Evolutionary conservation across 2,888 invertebrate genomes (phyloP).

Genomic region (Myopa testacea): DNA sequence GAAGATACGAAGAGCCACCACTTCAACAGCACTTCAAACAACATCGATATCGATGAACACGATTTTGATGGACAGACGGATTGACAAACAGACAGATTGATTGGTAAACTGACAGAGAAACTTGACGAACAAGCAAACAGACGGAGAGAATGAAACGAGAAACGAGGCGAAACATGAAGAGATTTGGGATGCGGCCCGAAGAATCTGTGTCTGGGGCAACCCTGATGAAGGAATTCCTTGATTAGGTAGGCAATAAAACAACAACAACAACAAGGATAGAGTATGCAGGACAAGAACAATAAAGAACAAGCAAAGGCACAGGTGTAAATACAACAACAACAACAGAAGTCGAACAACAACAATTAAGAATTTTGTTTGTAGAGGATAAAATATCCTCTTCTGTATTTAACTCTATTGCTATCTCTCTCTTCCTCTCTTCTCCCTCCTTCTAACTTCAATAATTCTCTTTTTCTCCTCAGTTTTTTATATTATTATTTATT

Average conservation of each 20-base stretch:
- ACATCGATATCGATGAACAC: not conserved
- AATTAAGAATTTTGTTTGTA: too few species aligned
- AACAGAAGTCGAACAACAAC: too few species aligned
- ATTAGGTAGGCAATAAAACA: slow-evolving; percentile 1
- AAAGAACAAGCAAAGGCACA: too few species aligned
- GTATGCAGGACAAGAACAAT: too few species aligned
- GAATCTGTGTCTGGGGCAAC: not conserved
- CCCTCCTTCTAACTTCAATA: too few species aligned
- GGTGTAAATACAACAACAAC: too few species aligned
- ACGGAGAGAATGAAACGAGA: not conserved
- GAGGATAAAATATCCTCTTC: too few species aligned
- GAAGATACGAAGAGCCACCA: not conserved
- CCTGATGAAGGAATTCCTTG: not conserved
- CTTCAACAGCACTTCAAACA: not conserved
- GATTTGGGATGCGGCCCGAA: too few species aligned
- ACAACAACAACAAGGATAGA: not conserved
- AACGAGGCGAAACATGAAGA: not conserved
- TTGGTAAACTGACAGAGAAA: not conserved
- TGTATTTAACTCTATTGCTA: too few species aligned
- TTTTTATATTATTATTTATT: too few species aligned
- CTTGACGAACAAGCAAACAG: not conserved
- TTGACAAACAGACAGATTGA: not conserved
- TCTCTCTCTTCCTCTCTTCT: too few species aligned
- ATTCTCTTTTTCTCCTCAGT: too few species aligned
- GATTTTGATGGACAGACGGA: not conserved